Percentiles rank a stretch among this genome's conserved stretches.
phyloP scores from a whole-genome alignment of 2,888 invertebrate species.

The Watsonalla binaria region DNA sequence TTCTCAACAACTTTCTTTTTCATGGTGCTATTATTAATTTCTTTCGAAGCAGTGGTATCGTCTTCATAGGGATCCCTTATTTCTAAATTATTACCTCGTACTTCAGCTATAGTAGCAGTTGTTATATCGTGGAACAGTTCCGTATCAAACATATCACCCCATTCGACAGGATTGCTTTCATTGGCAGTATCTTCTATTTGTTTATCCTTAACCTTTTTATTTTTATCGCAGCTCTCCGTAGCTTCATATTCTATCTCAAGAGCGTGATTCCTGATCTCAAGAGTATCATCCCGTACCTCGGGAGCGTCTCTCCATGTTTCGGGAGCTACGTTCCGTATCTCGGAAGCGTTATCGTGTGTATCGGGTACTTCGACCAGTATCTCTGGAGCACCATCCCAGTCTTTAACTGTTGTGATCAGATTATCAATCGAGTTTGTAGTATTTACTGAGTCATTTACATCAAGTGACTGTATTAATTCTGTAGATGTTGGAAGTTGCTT shows the following conservation, averaged over 20 bases:
- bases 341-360: too few relatives aligned
- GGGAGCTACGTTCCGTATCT: neutral
- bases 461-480: neutral
- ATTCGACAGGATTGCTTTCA: conserved; percentile 23
- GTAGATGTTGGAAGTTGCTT: neutral
- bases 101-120: neutral
- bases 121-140: conserved; percentile 32
- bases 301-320: neutral
- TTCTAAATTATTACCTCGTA: neutral
- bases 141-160: conserved; percentile 56
- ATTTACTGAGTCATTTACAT: neutral
- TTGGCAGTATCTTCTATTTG: neutral
- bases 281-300: too few relatives aligned
- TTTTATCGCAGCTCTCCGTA: neutral
- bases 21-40: conserved; percentile 1
- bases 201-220: neutral
- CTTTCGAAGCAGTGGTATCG: conserved; percentile 6
- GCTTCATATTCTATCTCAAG: neutral
- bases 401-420: neutral
- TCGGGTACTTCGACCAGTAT: neutral
- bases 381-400: neutral
- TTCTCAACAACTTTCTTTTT: conserved; percentile 6
- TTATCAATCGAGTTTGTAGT: neutral
- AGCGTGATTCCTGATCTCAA: too few relatives aligned
- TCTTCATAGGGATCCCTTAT: neutral